phyloP scores from a whole-genome alignment of 2,113 vertebrate species.

The Oriolus oriolus region DNA sequence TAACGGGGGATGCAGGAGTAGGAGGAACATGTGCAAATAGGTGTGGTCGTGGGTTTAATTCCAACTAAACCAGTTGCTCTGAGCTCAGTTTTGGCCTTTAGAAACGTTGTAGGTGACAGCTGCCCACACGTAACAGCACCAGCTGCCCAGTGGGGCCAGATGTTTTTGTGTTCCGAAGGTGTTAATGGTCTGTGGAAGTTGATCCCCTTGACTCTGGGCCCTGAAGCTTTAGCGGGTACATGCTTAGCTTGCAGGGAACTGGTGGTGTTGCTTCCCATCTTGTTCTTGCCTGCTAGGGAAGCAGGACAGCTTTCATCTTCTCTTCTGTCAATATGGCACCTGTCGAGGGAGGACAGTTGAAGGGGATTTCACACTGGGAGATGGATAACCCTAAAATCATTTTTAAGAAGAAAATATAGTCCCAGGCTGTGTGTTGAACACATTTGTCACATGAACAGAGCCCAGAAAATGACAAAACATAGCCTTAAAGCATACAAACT shows the following conservation, averaged over 20 bases:
- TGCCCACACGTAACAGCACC: background rate
- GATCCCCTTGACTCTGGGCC: background rate
- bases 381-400: background rate
- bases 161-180: background rate
- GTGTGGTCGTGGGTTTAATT: background rate
- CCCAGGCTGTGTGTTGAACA: background rate
- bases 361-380: background rate
- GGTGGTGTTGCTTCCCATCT: background rate
- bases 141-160: background rate
- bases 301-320: background rate
- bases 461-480: constrained; percentile 23
- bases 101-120: background rate
- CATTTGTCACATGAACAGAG: background rate
- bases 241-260: background rate
- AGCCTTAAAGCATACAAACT: constrained; percentile 4
- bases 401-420: background rate
- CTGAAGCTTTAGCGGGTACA: background rate
- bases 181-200: background rate
- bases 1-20: background rate
- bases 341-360: background rate
- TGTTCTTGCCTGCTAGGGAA: background rate
- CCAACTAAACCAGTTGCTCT: background rate
- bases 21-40: background rate
- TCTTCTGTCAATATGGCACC: background rate
- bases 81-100: background rate